Evolutionary conservation across 2,888 invertebrate genomes (phyloP).

Genomic region (Conus canariensis): DNA sequence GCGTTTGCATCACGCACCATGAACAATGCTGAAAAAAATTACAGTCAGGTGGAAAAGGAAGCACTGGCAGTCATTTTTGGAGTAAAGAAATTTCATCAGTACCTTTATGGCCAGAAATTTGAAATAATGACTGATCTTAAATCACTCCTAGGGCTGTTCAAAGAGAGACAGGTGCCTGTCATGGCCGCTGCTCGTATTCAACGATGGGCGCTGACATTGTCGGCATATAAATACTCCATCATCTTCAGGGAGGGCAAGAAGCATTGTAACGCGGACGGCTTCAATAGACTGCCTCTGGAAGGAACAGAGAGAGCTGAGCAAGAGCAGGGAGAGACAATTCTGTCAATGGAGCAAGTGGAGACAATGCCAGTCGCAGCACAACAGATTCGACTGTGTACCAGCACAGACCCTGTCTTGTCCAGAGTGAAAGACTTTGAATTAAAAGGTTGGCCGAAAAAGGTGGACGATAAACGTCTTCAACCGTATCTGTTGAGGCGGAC

Average conservation of each 20-base stretch:
- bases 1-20: conserved; percentile 45
- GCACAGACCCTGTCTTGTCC: no score
- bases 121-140: conserved; percentile 27
- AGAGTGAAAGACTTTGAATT: no score
- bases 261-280: no score
- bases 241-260: no score
- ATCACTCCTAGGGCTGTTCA: conserved; percentile 29
- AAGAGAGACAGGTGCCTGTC: conserved; percentile 9
- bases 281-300: no score
- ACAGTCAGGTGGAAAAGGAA: conserved; percentile 42
- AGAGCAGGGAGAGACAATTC: background rate
- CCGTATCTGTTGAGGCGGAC: no score
- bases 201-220: conserved; percentile 34
- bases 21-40: conserved; percentile 27
- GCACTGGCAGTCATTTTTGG: conserved; percentile 27
- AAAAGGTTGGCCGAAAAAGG: no score
- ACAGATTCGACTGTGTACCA: no score
- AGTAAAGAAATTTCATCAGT: conserved; percentile 36
- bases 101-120: conserved; percentile 34
- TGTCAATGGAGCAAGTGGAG: background rate
- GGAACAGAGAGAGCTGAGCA: no score
- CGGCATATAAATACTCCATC: no score
- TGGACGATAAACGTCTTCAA: no score
- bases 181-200: conserved; percentile 6
- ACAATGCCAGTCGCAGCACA: no score